A percentile compares a stretch with the other conserved stretches of the same genome.
Conservation (phyloP, 2,113 vertebrate genomes). For the Eudyptes chrysolophus region DNA sequence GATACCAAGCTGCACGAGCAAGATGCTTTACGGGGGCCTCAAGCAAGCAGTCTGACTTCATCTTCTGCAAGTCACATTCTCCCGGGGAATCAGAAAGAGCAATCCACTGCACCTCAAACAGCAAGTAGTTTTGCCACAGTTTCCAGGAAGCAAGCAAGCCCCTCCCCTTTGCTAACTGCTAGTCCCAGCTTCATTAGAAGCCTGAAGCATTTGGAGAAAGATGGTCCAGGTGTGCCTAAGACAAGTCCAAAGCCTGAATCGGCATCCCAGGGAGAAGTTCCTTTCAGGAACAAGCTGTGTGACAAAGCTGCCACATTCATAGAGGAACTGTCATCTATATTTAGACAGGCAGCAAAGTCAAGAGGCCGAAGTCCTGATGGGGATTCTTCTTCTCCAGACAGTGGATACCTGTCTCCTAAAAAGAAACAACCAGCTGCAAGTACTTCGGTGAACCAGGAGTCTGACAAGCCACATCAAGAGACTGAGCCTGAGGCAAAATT, state of each 20-base stretch:
- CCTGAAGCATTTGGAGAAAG: slow-evolving; percentile 58
- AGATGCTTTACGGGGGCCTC: background rate
- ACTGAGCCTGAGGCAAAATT: slow-evolving; percentile 30
- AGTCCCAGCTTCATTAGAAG: slow-evolving; percentile 72
- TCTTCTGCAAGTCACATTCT: background rate
- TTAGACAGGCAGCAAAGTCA: slow-evolving; percentile 81
- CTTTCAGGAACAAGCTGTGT: slow-evolving; percentile 82
- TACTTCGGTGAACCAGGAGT: slow-evolving; percentile 47
- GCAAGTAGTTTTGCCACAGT: slow-evolving; percentile 12
- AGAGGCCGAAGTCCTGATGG: slow-evolving; percentile 82
- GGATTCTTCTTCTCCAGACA: slow-evolving; percentile 94
- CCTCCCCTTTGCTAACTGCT: slow-evolving; percentile 55
- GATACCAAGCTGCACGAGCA: background rate
- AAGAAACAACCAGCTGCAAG: slow-evolving; percentile 60
- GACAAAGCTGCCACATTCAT: slow-evolving; percentile 91
- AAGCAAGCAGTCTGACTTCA: background rate
- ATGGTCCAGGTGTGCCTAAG: background rate
- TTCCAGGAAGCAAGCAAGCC: slow-evolving; percentile 47
- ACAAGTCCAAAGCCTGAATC: slow-evolving; percentile 1
- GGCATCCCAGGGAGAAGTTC: slow-evolving; percentile 62
- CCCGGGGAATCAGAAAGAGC: background rate
- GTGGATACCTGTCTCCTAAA: slow-evolving; percentile 92
- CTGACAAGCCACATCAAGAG: slow-evolving; percentile 44
- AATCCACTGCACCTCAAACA: background rate
- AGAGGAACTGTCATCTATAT: slow-evolving; percentile 95